A percentile compares a stretch with the other conserved stretches of the same genome.
These are phyloP conservation scores for Verasper variegatus DNA, from an alignment of 2,113 vertebrate genomes.

Conservation along the genomic window DNA sequence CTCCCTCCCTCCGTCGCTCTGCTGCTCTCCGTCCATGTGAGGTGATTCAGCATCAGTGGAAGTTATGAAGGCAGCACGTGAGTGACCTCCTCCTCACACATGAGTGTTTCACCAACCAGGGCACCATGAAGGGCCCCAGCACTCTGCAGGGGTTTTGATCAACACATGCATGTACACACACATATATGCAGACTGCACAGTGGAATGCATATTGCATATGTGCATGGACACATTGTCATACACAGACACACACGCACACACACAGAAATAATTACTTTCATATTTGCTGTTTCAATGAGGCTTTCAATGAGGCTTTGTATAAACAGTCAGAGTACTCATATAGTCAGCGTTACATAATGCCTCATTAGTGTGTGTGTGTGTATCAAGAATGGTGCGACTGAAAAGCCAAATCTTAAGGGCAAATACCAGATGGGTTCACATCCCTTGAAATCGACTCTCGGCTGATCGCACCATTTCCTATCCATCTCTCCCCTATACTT, in stretches of 20 bases:
- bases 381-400: not conserved
- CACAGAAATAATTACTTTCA: constrained; percentile 18
- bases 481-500: not conserved
- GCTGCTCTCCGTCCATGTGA: constrained; percentile 41
- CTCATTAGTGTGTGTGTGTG: constrained; percentile 13
- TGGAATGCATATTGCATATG: not conserved
- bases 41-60: constrained; percentile 40
- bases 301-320: not conserved
- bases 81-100: constrained; percentile 68
- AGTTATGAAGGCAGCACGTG: constrained; percentile 54
- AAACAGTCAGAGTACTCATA: not conserved
- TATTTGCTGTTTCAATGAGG: not conserved
- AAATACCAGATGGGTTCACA: not conserved
- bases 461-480: not conserved
- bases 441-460: not conserved
- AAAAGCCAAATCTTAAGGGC: not conserved
- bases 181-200: not conserved
- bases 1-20: not conserved
- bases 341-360: constrained; percentile 6
- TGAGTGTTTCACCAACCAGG: constrained; percentile 36
- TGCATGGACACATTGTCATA: not conserved
- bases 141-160: constrained; percentile 23
- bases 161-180: constrained; percentile 16
- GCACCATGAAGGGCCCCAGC: constrained; percentile 19
- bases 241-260: not conserved